Evolutionary conservation across 2,113 vertebrate genomes (phyloP).

Genomic region (Trichomycterus rosablanca): DNA sequence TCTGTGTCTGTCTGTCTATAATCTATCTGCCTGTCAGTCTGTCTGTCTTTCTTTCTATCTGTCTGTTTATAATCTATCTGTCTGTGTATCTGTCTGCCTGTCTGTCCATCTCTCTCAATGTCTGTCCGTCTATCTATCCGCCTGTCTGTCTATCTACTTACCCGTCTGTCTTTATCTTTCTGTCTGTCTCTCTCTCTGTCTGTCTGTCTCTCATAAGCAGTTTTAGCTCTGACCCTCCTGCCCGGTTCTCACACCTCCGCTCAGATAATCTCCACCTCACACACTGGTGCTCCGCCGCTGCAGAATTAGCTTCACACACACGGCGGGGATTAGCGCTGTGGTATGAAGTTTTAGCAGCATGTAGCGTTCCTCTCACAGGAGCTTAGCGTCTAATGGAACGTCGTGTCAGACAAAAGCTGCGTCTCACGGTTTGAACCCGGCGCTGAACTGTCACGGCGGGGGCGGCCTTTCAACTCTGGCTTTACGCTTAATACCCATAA

Average conservation of each 20-base stretch:
- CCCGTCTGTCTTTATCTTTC: too few relatives aligned
- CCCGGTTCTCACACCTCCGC: constrained; percentile 24
- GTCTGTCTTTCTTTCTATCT: too few relatives aligned
- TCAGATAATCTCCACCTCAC: constrained; percentile 52
- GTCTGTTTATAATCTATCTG: too few relatives aligned
- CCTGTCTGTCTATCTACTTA: too few relatives aligned
- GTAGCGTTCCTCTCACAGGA: constrained; percentile 45
- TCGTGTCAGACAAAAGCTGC: constrained; percentile 53
- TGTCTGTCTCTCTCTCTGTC: too few relatives aligned
- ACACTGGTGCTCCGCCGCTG: constrained; percentile 37
- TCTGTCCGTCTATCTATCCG: too few relatives aligned
- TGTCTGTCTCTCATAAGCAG: neutral
- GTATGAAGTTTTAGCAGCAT: constrained; percentile 49
- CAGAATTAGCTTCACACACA: constrained; percentile 66
- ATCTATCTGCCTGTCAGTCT: constrained; percentile 47
- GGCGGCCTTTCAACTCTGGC: constrained; percentile 7
- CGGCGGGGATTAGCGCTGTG: constrained; percentile 63
- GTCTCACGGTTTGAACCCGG: constrained; percentile 36
- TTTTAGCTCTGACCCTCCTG: too few relatives aligned
- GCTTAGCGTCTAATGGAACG: constrained; percentile 60
- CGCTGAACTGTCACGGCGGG: constrained; percentile 7
- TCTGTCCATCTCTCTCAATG: too few relatives aligned
- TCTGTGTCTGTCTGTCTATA: constrained; percentile 18
- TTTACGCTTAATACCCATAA: constrained; percentile 21
- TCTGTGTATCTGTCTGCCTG: too few relatives aligned